phyloP scores from a whole-genome alignment of 92 coral and sea anemone species.

The Epizoanthus fatuus region DNA sequence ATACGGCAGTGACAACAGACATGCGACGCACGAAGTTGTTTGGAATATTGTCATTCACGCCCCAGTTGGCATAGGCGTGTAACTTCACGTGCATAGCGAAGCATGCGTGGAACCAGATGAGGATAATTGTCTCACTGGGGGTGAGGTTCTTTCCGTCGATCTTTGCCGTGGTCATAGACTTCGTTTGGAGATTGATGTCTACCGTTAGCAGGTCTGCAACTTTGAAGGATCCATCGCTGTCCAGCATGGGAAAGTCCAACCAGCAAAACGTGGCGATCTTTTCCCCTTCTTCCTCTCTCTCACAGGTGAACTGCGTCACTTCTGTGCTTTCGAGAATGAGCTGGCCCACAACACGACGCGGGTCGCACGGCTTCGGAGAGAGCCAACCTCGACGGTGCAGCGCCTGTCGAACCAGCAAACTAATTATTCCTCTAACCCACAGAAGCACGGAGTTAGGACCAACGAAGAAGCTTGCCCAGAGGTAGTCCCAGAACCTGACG shows the following conservation, averaged over 20 bases:
- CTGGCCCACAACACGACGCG: constrained; percentile 1
- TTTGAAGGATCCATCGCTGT: background rate
- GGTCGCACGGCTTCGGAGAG: constrained; percentile 6
- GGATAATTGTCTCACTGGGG: constrained; percentile 2
- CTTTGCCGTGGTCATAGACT: constrained; percentile 2
- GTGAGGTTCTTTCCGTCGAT: background rate
- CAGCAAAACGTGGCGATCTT: constrained; percentile 29
- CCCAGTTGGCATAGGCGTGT: constrained; percentile 34
- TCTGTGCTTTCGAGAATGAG: constrained; percentile 26
- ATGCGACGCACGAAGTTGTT: constrained; percentile 24
- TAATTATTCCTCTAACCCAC: background rate
- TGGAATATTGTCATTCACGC: constrained; percentile 10
- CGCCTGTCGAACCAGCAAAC: constrained; percentile 8
- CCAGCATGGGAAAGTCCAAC: constrained; percentile 11
- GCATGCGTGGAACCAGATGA: background rate
- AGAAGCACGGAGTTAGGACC: constrained; percentile 11
- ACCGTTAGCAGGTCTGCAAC: background rate
- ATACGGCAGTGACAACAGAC: constrained; percentile 22
- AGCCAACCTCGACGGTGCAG: background rate
- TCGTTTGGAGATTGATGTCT: constrained; percentile 9
- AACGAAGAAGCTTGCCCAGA: background rate
- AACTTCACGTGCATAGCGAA: background rate
- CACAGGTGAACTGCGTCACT: constrained; percentile 10
- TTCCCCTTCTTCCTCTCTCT: background rate
- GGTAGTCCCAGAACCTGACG: background rate